Percentiles rank a stretch among this genome's conserved stretches.
Conservation (phyloP, 2,888 invertebrate genomes). For the Elegia similella region DNA sequence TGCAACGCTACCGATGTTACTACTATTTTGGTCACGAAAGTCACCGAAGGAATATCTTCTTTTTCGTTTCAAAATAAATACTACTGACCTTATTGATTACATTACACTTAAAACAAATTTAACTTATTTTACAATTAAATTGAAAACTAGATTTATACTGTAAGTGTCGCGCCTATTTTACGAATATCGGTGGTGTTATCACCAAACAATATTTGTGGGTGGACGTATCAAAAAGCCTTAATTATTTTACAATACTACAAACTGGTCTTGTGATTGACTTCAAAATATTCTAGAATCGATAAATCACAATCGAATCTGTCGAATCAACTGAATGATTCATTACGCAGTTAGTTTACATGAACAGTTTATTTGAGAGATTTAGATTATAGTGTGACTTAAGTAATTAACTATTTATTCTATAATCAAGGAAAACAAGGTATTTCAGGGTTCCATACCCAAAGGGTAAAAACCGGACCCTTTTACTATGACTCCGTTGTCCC, state of each 20-base stretch:
- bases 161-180: too few relatives aligned
- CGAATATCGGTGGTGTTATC: background rate
- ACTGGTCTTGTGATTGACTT: constrained; percentile 8
- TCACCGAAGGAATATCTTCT: too few relatives aligned
- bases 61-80: too few relatives aligned
- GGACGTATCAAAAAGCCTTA: constrained; percentile 12
- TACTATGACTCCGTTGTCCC: too few relatives aligned
- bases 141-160: background rate
- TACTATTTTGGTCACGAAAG: too few relatives aligned
- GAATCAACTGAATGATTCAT: constrained; percentile 12
- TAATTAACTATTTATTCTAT: too few relatives aligned
- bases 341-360: constrained; percentile 1
- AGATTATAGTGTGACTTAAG: background rate
- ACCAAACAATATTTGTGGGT: constrained; percentile 8
- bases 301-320: constrained; percentile 18
- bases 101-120: background rate
- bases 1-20: too few relatives aligned
- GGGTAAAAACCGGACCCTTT: too few relatives aligned
- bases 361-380: background rate
- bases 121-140: background rate
- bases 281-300: constrained; percentile 10
- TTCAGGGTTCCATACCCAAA: too few relatives aligned
- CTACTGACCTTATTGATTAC: too few relatives aligned
- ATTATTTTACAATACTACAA: constrained; percentile 12
- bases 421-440: too few relatives aligned